Percentiles rank a stretch among this genome's conserved stretches.
These are phyloP conservation scores for Sylvia borin DNA, from an alignment of 2,797 vertebrate genomes.

Conservation along the genomic window DNA sequence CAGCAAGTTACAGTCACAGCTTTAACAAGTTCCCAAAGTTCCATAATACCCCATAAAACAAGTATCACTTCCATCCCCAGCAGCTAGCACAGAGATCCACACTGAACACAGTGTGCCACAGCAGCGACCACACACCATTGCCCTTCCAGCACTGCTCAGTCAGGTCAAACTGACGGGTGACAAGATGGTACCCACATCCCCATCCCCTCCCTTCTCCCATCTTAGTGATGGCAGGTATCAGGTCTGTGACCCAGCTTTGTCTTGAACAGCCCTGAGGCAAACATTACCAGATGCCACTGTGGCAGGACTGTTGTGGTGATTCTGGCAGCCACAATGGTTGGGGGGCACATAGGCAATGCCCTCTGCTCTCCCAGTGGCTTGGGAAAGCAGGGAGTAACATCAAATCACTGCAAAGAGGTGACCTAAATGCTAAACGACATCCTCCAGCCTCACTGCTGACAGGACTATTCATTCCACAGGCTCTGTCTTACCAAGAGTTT, in stretches of 20 bases:
- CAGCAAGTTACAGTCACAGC: neutral
- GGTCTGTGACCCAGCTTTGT: neutral
- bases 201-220: neutral
- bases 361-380: neutral
- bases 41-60: neutral
- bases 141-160: neutral
- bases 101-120: neutral
- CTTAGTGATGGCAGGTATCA: neutral
- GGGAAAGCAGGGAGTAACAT: neutral
- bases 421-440: neutral
- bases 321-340: neutral
- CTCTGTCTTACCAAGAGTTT: neutral
- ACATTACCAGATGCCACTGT: rapidly evolving
- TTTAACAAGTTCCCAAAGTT: slow-evolving; percentile 23
- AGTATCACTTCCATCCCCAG: neutral
- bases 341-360: neutral
- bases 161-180: neutral
- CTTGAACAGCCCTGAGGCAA: neutral
- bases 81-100: neutral
- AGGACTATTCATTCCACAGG: neutral
- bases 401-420: neutral
- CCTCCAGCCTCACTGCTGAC: neutral
- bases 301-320: neutral
- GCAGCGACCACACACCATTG: neutral
- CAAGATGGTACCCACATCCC: neutral